Evolutionary conservation across 2,797 vertebrate species (phyloP).

Genomic region (Lophotriccus pileatus): DNA sequence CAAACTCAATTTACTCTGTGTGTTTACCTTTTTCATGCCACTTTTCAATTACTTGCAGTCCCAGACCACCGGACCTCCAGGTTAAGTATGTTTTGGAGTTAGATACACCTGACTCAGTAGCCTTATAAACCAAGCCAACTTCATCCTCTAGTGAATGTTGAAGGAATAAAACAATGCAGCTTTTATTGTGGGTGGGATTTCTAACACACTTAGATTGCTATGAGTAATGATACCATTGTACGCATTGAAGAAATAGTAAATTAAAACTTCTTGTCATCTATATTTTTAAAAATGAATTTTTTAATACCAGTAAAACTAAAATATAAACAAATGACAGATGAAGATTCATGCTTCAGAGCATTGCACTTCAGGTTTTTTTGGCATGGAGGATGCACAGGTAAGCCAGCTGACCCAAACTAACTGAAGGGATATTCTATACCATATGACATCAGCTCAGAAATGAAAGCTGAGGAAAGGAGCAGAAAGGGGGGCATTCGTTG

Average conservation of each 20-base stretch:
- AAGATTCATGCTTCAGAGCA: neutral
- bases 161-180: neutral
- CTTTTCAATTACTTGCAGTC: neutral
- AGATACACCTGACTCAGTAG: neutral
- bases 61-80: neutral
- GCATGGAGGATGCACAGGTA: neutral
- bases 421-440: neutral
- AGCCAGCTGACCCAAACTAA: neutral
- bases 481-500: neutral
- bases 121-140: neutral
- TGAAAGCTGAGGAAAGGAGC: neutral
- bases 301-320: neutral
- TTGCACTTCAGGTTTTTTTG: neutral
- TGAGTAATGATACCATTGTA: neutral
- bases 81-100: neutral
- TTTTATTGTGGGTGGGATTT: neutral
- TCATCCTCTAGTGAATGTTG: neutral
- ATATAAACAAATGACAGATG: neutral
- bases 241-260: neutral
- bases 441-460: neutral
- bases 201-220: neutral
- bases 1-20: neutral
- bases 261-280: neutral
- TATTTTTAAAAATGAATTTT: neutral
- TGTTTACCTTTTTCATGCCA: neutral